Evolutionary conservation across 2,888 invertebrate genomes (phyloP), one percentile per base, ranked within the genome.

Genomic region (Apamea sordens): DNA sequence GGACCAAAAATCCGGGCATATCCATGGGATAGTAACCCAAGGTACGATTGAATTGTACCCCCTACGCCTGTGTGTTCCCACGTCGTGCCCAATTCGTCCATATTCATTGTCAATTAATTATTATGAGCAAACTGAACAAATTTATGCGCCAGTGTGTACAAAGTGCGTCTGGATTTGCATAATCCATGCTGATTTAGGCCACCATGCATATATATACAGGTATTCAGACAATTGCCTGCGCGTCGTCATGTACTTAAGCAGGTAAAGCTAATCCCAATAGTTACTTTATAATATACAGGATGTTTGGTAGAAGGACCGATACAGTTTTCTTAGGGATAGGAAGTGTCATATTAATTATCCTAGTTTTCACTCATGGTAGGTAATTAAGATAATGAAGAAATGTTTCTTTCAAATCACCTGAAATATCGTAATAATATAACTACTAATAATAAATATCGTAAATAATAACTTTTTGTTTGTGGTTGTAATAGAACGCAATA

Each of bases 51-150:
- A 67, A 47, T 64, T 8, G 13, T 47, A 73, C 64, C 21, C 28
- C 41, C 50, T 56, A 18, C 28, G 56, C 32, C 36, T 56, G 71
- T 59, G 68, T 18, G 59, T 68, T 61, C 36, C 59, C 64, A 73
- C 47, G 64, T 80, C 24, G 18, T 50, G n/a, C 36, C 21, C 68
- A 64, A 73, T 63, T 63, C 80, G 56, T 85, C 47, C 44, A 56
- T 80, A 73, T 71, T 84, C 50, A 79, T 74, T 28, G 53, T 41
- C 68, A 68, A 74, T 71, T 68, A 80, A 61, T 59, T 64, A 71
- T 64, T 50, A 70, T 68, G 61, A 71, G 28, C 28, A 61, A 36
- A 28, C 50, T 69, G 76, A 41, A 59, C 56, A 1, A 47, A 76
- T 82, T 41, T 64, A 80, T 80, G 77, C 83, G 41, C 32, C 18